Evolutionary conservation across 2,797 vertebrate genomes (phyloP), one percentile per base, ranked within the genome.

Genomic region (Channallabes apus): DNA sequence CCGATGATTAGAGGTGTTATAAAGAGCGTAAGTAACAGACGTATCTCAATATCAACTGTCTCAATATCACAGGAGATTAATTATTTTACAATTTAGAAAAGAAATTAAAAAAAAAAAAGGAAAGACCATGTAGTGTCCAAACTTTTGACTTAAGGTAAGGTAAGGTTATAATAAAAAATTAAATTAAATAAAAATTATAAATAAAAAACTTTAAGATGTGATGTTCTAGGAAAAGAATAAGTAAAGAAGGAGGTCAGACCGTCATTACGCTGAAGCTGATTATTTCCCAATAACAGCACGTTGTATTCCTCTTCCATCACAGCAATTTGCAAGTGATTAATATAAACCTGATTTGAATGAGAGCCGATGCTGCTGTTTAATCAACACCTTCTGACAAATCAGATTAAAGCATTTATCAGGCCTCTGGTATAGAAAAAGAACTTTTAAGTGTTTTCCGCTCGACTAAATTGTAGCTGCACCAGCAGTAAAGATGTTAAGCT

Each of bases 281-380:
- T 22, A 58, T 35, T 12, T 59, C 59, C 54, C 75, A 22, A 12
- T 32, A 58, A 32, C 51, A 29, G 15, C 54, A 35, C 4, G 14
- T 59, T 78, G 59, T 78, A 32, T 61, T 32, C 41, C 56, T 78
- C 29, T 78, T 59, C 0, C 6, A 61, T 5, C 75, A 20, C 75
- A 24, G 29, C 56, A 6, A 78, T 59, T 35, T 35, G 29, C 56
- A 32, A 32, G 27, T 35, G 56, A 59, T 76, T 59, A 11, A 59
- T 59, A 77, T 77, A 77, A 77, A 61, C 75, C 29, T 59, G 54
- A 77, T 59, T 20, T 77, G 54, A 59, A 35, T 77, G 35, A 22
- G 1, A 32, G 1, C 15, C 17, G 73, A 4, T 59, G 24, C 75
- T 38, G 75, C 56, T 78, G 56, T 24, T 61, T 61, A 35, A 61